These are phyloP conservation scores for Teinopalpus imperialis DNA, from an alignment of 2,888 invertebrate genomes.

Conservation along the genomic window DNA sequence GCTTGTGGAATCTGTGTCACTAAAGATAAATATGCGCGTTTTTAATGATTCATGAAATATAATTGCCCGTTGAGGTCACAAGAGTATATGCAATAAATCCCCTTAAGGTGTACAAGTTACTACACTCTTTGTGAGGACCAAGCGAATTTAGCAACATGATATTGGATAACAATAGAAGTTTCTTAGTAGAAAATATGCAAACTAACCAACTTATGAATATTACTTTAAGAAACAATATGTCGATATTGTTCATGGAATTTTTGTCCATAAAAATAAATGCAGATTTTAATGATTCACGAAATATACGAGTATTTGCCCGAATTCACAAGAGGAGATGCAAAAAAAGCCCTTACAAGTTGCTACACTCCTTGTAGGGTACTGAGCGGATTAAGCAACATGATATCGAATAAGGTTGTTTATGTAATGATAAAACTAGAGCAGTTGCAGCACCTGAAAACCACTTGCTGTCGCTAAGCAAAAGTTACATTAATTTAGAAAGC, in stretches of 20 bases:
- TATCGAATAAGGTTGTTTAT: constrained; percentile 57
- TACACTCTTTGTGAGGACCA: constrained; percentile 26
- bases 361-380: constrained; percentile 26
- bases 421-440: constrained; percentile 63
- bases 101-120: constrained; percentile 28
- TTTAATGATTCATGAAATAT: no score
- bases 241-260: no score
- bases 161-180: no score
- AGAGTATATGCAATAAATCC: constrained; percentile 10
- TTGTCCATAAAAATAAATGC: no score
- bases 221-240: no score
- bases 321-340: constrained; percentile 10
- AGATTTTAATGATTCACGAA: no score
- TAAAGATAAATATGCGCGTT: no score
- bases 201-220: no score
- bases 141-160: constrained; percentile 42
- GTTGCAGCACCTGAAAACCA: constrained; percentile 41
- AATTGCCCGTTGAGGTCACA: no score
- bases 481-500: constrained; percentile 25
- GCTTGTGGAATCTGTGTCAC: no score
- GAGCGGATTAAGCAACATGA: constrained; percentile 41
- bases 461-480: constrained; percentile 30
- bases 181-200: no score
- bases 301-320: no score
- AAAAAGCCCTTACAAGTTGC: constrained; percentile 25